Evolutionary conservation across 2,113 vertebrate species (phyloP).

Genomic region (Synchiropus splendidus): DNA sequence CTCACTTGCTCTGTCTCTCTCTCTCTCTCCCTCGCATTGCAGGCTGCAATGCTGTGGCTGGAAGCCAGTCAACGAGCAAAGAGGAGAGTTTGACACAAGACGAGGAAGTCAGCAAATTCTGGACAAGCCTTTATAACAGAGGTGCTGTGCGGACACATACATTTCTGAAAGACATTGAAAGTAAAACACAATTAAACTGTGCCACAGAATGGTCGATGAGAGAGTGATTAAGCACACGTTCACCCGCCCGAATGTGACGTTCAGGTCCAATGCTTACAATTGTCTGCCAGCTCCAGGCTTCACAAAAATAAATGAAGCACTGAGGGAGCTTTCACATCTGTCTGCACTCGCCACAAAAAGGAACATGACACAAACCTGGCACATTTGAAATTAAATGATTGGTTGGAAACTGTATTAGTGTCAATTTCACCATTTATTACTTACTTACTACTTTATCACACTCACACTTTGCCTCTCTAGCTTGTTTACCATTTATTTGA

Average conservation of each 20-base stretch:
- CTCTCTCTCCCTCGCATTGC: background rate
- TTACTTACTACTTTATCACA: too few species aligned
- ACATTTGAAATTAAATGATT: too few species aligned
- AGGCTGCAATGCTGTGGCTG: slow-evolving; percentile 17
- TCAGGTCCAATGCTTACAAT: slow-evolving; percentile 9
- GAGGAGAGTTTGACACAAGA: slow-evolving; percentile 13
- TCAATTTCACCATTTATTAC: too few species aligned
- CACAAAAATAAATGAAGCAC: slow-evolving; percentile 3
- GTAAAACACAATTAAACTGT: too few species aligned
- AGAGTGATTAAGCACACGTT: slow-evolving; percentile 26
- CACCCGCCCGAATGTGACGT: slow-evolving; percentile 19
- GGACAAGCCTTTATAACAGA: slow-evolving; percentile 23
- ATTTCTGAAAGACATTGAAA: too few species aligned
- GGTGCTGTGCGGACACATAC: slow-evolving; percentile 17
- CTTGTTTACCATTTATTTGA: too few species aligned
- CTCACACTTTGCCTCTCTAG: too few species aligned
- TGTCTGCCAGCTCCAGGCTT: slow-evolving; percentile 1
- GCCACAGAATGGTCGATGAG: background rate
- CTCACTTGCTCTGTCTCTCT: background rate
- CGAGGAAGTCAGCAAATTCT: slow-evolving; percentile 11
- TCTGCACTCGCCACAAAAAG: slow-evolving; percentile 2
- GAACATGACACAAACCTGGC: background rate
- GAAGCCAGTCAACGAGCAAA: slow-evolving; percentile 15
- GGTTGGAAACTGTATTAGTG: too few species aligned
- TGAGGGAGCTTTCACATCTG: background rate